Conservation (phyloP, 2,797 vertebrate species). For the Cossypha caffra region DNA sequence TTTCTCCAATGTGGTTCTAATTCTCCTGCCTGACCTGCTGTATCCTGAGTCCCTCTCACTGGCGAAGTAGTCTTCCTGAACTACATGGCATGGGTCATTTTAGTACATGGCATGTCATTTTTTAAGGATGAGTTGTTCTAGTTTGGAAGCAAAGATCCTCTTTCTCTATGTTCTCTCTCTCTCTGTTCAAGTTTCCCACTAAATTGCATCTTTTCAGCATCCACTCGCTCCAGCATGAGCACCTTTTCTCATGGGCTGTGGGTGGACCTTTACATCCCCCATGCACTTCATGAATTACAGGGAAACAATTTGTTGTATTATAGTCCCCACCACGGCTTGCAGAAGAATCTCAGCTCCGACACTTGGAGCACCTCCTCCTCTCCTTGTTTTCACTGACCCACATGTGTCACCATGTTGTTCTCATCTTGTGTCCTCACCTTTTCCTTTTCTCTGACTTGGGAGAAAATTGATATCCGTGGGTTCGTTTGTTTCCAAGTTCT, state of each 20-base stretch:
- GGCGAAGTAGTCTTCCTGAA: background rate
- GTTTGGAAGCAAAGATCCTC: background rate
- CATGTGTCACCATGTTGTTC: background rate
- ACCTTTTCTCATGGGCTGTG: fast-evolving
- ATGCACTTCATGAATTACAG: background rate
- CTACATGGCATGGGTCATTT: background rate
- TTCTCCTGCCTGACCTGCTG: background rate
- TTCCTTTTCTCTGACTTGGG: background rate
- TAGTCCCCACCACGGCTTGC: too few species aligned
- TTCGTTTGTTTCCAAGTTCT: background rate
- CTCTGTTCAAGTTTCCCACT: background rate
- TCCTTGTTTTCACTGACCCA: background rate
- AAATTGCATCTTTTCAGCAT: background rate
- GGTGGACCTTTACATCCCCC: too few species aligned
- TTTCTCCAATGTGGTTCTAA: background rate
- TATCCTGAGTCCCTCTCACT: background rate
- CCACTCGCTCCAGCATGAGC: background rate
- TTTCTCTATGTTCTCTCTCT: background rate
- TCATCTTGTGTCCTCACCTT: background rate
- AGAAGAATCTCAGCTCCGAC: background rate
- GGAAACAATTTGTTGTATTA: background rate
- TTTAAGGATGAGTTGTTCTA: background rate
- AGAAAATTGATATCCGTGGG: background rate
- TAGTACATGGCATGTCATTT: background rate
- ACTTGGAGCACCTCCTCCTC: background rate